Base-by-base conservation (phyloP, 2,797 vertebrate genomes). In the Xenentodon cancila region DNA sequence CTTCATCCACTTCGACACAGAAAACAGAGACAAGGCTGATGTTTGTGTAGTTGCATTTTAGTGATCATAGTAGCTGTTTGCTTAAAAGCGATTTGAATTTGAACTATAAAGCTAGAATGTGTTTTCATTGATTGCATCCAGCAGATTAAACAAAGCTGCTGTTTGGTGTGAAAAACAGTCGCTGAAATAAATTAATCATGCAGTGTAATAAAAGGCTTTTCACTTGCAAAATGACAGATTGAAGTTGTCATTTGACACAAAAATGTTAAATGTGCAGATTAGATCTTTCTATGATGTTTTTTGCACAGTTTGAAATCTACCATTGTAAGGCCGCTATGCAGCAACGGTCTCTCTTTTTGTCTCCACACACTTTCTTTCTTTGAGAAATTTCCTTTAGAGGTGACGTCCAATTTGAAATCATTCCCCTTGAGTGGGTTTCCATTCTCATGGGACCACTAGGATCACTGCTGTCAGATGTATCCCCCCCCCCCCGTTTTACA, bases 331-430 rank as follows among this genome's bases (percentile, higher is more conserved):
- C 44, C 51, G 46, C 21, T 50, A 53, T 45, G 25, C 7, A 59
- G n/a, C 34, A 53, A 59, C 30, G 25, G 32, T 65, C 47, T 64
- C 46, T 25, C 7, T 21, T 30, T 66, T 34, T 49, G 42, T 71
- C 63, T 37, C 27, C 67, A 22, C 71, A 62, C 57, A 43, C 69
- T 57, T 66, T 5, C 63, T 69, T 75, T 84, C 68, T 74, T 73
- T 76, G 64, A 85, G 60, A 72, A 55, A 59, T 64, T 71, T 40
- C 61, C 79, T 73, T 90, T 71, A 79, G 68, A 77, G 68, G 60
- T 44, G 53, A 68, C 79, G 76, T 90, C 81, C 84, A 85, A 84
- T 90, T 87, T 89, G 76, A 87, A 87, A 80, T 87, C 73, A 83
- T 89, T 90, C 86, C 84, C 77, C 81, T 76, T 79, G 75, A 88